These are phyloP conservation scores for Pelodiscus sinensis DNA, from an alignment of 2,113 vertebrate genomes.

Conservation along the genomic window DNA sequence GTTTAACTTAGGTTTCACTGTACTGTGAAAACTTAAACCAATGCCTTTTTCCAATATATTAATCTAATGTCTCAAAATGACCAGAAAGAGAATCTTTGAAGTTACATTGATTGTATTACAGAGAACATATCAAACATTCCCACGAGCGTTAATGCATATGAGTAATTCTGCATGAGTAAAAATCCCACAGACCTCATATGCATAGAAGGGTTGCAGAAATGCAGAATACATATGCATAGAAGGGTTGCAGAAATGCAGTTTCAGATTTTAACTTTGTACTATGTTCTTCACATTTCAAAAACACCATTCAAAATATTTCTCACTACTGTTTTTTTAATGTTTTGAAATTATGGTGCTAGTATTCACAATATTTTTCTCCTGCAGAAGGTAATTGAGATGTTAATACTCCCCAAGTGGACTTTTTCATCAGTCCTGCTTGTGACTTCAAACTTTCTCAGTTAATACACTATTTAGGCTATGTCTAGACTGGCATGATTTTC, in stretches of 20 bases:
- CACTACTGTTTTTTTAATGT: not conserved
- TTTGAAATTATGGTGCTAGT: not conserved
- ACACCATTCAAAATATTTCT: not conserved
- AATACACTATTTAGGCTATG: no score
- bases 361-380: not conserved
- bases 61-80: not conserved
- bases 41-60: accelerated
- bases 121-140: not conserved
- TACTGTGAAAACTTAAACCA: not conserved
- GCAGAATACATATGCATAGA: not conserved
- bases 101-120: not conserved
- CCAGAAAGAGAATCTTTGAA: not conserved
- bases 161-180: not conserved
- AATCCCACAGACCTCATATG: not conserved
- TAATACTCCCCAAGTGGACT: not conserved
- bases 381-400: not conserved
- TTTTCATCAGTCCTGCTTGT: not conserved
- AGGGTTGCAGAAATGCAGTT: not conserved
- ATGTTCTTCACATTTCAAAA: not conserved
- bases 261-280: not conserved
- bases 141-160: accelerated
- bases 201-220: not conserved
- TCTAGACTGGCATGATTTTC: no score
- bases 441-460: not conserved
- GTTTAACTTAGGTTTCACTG: not conserved